A percentile compares a stretch with the other conserved stretches of the same genome.
These are phyloP conservation scores for Fulica atra DNA, from an alignment of 2,113 vertebrate genomes.

Conservation along the genomic window DNA sequence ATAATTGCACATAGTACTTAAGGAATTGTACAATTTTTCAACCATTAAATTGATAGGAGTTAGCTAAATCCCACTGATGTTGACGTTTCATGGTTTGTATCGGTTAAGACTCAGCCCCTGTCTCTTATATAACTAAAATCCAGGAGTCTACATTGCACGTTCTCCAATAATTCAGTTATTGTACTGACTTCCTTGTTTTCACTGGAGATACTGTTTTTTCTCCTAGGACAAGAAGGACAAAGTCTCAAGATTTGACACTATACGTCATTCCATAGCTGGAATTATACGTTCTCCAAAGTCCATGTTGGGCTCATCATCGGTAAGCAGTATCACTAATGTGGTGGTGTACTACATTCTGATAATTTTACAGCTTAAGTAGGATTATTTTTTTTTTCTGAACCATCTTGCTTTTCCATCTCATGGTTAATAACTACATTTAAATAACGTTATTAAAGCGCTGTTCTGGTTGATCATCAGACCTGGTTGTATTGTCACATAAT, in stretches of 20 bases:
- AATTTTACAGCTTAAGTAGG: neutral
- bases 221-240: constrained; percentile 92
- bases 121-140: neutral
- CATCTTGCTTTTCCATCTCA: neutral
- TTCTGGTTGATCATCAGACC: neutral
- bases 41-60: neutral
- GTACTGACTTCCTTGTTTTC: neutral
- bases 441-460: neutral
- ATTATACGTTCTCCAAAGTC: constrained; percentile 94
- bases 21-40: neutral
- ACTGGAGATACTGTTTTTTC: constrained; percentile 2
- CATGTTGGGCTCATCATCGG: constrained; percentile 87
- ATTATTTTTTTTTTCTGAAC: neutral
- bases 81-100: neutral
- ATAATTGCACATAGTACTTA: neutral
- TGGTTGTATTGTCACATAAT: neutral
- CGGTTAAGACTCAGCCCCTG: neutral
- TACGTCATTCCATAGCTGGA: constrained; percentile 94
- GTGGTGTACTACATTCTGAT: neutral
- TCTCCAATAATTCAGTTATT: neutral
- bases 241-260: constrained; percentile 93
- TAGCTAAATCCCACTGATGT: neutral
- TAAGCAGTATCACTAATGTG: constrained; percentile 73
- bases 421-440: neutral
- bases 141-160: neutral